Evolutionary conservation across 1,140 invertebrate genomes (phyloP), one percentile per base, ranked within the genome.

Genomic region (Caenorhabditis remanei): DNA sequence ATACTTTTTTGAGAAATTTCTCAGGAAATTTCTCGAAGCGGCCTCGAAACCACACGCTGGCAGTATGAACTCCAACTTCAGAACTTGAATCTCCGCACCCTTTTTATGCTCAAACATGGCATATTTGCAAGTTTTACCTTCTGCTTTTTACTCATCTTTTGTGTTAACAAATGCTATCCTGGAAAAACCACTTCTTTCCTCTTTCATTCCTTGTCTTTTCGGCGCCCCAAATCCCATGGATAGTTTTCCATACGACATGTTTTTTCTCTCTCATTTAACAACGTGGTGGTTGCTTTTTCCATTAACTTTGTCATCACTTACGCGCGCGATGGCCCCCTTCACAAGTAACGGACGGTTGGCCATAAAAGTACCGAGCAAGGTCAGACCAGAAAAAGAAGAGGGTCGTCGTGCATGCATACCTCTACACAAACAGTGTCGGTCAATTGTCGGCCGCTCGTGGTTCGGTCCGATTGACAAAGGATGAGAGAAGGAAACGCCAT

Each of bases 331-430:
- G 71, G 71, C 46, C 71, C 46, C 46, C 53, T 50, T 50, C 71
- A 53, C 71, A 79, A 79, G 40, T 79, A 79, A 79, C 71, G 71
- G 46, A 79, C 46, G 46, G 71, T 79, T 79, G 71, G 71, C 71
- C 71, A 79, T 79, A 79, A 79, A 79, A 79, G 71, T 50, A 50
- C 71, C 71, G 71, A 79, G 71, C 71, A 79, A 79, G 71, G 71
- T 79, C 71, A 79, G 46, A 50, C 65, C 11, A 19, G 14, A 7
- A 24, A 63, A 24, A 63, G 24, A 32, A 63, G n/a, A 50, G n/a
- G 46, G 71, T 21, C 19, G 71, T 46, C n/a, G 41, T 71, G 40
- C 65, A 71, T 71, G 65, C 71, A 79, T 79, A 53, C 46, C 46
- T 79, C 46, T 79, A 79, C 71, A 79, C 71, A 79, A 79, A 79